Evolutionary conservation across 2,113 vertebrate species (phyloP), one percentile per base, ranked within the genome.

Genomic region (Vimba vimba): DNA sequence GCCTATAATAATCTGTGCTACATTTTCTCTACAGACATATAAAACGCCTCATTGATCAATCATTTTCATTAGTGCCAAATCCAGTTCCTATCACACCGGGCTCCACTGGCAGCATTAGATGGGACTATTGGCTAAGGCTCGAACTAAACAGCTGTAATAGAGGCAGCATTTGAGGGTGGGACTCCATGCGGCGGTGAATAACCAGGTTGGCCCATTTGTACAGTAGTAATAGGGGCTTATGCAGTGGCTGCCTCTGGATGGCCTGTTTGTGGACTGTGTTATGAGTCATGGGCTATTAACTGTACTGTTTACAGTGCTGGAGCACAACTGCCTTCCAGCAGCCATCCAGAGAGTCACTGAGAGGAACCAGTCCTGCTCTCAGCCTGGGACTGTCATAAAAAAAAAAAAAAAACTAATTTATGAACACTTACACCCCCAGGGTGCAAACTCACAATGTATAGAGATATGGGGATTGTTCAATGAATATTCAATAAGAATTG

Each of bases 211-310:
- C 27, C 47, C n/a, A 68, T 86, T 86, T 79, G 62, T 83, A 71
- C 52, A n/a, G 57, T 30, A 64, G 27, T 55, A 73, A 60, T 68
- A 82, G 87, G 88, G 92, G 90, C 82, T 87, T 43, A 88, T 83
- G 89, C 62, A 64, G 77, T 3, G 87, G 86, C 78, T 59, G 85
- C 85, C 71, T 79, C 90, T 86, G 91, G 89, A 89, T 89, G 91
- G 89, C 88, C 91, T 90, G 92, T 93, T 93, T 92, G 91, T 89
- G 62, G 90, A 90, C 68, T 83, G 66, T 84, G 94, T 93, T 94
- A 92, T 92, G 93, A 94, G 92, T 94, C 93, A 93, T 71, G 86
- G 91, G 89, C 91, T 93, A 94, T 94, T 94, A 94, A 95, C 93
- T 91, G 85, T 90, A 91, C 89, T 93, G 93, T 94, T 95, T 95